Conservation (phyloP, 1,140 invertebrate species). For the Cephus cinctus region DNA sequence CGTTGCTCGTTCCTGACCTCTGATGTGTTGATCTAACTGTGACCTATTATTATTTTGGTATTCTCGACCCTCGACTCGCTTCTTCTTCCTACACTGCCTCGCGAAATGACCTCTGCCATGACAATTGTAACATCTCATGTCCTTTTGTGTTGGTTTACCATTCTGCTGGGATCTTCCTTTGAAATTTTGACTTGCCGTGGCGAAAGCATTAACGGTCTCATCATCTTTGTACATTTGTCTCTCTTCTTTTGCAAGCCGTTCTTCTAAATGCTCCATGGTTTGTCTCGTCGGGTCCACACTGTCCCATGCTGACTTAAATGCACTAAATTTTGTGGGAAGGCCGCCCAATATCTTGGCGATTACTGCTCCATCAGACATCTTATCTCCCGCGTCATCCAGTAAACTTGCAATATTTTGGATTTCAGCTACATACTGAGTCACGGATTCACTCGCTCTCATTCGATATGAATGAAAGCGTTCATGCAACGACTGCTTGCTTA, state of each 20-base stretch:
- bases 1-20: not conserved
- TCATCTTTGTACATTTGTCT: not conserved
- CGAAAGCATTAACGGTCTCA: not conserved
- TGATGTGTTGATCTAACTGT: not conserved
- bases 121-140: not conserved
- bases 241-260: not conserved
- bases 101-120: not conserved
- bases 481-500: conserved; percentile 13
- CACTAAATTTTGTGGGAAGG: conserved; percentile 6
- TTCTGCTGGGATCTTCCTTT: not conserved
- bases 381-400: conserved; percentile 9
- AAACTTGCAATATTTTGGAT: conserved; percentile 15
- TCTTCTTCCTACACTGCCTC: not conserved
- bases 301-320: conserved; percentile 18
- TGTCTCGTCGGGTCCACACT: conserved; percentile 2
- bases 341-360: conserved; percentile 16
- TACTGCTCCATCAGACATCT: conserved; percentile 14
- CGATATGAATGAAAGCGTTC: conserved; percentile 12
- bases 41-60: not conserved
- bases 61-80: not conserved
- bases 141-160: not conserved
- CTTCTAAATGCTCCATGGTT: conserved; percentile 7
- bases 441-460: conserved; percentile 9
- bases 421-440: conserved; percentile 9
- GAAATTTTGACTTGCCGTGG: not conserved